phyloP scores from a whole-genome alignment of 2,888 invertebrate genomes.

The Drosophila histrio region DNA sequence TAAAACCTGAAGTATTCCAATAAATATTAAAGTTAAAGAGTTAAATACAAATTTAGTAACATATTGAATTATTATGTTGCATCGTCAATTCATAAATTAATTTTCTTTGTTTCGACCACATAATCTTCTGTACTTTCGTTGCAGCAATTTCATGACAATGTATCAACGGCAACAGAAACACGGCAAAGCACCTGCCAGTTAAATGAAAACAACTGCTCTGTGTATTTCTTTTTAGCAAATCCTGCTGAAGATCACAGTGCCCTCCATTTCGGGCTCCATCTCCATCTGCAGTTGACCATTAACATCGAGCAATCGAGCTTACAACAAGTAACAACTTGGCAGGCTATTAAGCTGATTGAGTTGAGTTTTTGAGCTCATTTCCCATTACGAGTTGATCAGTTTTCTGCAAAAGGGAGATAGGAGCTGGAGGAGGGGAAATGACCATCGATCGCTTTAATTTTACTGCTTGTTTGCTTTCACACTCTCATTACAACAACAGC shows the following conservation, averaged over 20 bases:
- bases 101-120: neutral
- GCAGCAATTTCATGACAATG: slow-evolving; percentile 38
- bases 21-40: too few species aligned
- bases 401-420: slow-evolving; percentile 26
- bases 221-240: slow-evolving; percentile 18
- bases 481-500: slow-evolving; percentile 67
- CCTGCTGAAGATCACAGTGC: slow-evolving; percentile 20
- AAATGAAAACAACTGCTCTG: slow-evolving; percentile 30
- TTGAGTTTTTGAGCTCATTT: slow-evolving; percentile 72
- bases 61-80: too few species aligned
- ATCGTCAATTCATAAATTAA: neutral
- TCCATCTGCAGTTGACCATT: slow-evolving; percentile 15
- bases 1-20: too few species aligned
- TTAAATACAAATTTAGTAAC: too few species aligned
- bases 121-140: slow-evolving; percentile 21
- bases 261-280: slow-evolving; percentile 1
- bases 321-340: slow-evolving; percentile 61
- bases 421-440: slow-evolving; percentile 4
- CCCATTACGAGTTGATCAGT: slow-evolving; percentile 76
- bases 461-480: slow-evolving; percentile 81
- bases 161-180: slow-evolving; percentile 4
- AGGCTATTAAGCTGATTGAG: slow-evolving; percentile 78
- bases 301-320: slow-evolving; percentile 35
- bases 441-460: slow-evolving; percentile 61
- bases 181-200: slow-evolving; percentile 43